A percentile compares a stretch with the other conserved stretches of the same genome.
phyloP scores from a whole-genome alignment of 2,113 vertebrate species.

The Australoheros scitulus region DNA sequence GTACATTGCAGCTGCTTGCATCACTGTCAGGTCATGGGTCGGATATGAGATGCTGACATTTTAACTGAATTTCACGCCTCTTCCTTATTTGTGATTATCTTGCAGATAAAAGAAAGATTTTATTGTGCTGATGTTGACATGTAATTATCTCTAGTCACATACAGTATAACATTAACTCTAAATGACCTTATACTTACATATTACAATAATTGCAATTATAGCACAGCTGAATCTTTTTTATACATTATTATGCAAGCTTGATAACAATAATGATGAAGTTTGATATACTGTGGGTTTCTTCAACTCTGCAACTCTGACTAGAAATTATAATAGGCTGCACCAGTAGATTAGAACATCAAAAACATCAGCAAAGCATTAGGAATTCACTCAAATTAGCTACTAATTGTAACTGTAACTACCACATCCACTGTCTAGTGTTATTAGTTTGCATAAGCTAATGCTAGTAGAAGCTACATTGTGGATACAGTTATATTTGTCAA shows the following conservation, averaged over 20 bases:
- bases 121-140: neutral
- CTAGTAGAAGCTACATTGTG: neutral
- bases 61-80: neutral
- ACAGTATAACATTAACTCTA: neutral
- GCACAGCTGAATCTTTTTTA: neutral
- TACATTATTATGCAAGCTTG: neutral
- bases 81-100: neutral
- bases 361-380: neutral
- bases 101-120: neutral
- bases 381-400: neutral
- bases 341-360: rapidly evolving
- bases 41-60: constrained; percentile 2
- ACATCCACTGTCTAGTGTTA: neutral
- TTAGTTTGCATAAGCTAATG: neutral
- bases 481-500: neutral
- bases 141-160: neutral
- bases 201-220: neutral
- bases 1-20: constrained; percentile 39
- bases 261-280: neutral
- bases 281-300: neutral
- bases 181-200: neutral
- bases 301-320: neutral
- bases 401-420: neutral
- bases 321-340: neutral
- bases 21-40: constrained; percentile 20